phyloP scores from a whole-genome alignment of 2,797 vertebrate genomes.

The Taenioides sp. region DNA sequence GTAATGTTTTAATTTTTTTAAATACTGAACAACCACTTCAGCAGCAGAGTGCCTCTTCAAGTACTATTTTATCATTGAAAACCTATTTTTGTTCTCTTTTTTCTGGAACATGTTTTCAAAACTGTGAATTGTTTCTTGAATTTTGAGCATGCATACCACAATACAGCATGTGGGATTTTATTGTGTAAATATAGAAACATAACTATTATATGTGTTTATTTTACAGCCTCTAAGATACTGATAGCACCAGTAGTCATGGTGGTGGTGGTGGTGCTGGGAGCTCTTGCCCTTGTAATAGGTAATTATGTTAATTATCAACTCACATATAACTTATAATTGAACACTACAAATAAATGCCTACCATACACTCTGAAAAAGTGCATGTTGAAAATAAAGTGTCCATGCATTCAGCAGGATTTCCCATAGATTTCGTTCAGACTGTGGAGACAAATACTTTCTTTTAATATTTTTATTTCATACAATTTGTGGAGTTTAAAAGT shows the following conservation, averaged over 20 bases:
- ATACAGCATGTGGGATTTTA: background rate
- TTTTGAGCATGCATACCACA: background rate
- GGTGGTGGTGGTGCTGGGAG: conserved; percentile 91
- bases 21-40: conserved; percentile 20
- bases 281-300: conserved; percentile 93
- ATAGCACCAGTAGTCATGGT: conserved; percentile 90
- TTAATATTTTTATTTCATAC: too few species aligned
- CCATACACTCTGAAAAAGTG: background rate
- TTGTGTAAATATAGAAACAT: background rate
- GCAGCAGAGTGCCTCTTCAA: conserved; percentile 24
- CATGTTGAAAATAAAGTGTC: too few species aligned
- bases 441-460: too few species aligned
- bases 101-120: too few species aligned
- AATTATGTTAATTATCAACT: conserved; percentile 58
- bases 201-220: conserved; percentile 13
- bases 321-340: conserved; percentile 13
- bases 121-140: background rate
- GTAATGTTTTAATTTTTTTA: conserved; percentile 2
- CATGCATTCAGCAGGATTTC: too few species aligned
- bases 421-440: too few species aligned
- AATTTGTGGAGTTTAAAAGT: too few species aligned
- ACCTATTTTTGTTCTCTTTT: background rate
- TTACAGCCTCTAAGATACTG: conserved; percentile 90
- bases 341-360: background rate
- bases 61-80: conserved; percentile 9